These are phyloP conservation scores for Ferdinandea cuprea DNA, from an alignment of 2,888 invertebrate genomes.

Conservation along the genomic window DNA sequence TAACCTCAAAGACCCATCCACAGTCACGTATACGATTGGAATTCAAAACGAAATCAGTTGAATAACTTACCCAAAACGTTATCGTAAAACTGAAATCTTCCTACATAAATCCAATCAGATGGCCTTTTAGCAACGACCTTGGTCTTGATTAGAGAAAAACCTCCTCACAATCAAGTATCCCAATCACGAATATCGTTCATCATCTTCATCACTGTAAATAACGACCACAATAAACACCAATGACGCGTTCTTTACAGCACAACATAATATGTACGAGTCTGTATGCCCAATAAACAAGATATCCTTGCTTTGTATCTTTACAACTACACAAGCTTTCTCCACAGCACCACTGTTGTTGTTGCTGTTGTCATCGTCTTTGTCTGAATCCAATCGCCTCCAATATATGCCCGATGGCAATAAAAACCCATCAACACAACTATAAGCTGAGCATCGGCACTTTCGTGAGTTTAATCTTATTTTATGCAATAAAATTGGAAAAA, in stretches of 20 bases:
- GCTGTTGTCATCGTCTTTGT: conserved; percentile 37
- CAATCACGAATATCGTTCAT: conserved; percentile 5
- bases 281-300: conserved; percentile 19
- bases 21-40: too few relatives aligned
- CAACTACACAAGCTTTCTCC: not conserved
- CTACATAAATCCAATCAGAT: too few relatives aligned
- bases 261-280: too few relatives aligned
- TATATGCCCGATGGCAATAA: conserved; percentile 40
- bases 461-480: conserved; percentile 43
- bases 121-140: too few relatives aligned
- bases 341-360: too few relatives aligned
- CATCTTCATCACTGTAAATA: conserved; percentile 1
- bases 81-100: too few relatives aligned
- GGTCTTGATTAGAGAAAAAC: too few relatives aligned
- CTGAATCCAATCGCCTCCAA: conserved; percentile 42
- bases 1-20: too few relatives aligned
- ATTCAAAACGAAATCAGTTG: too few relatives aligned
- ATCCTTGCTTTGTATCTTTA: conserved; percentile 1
- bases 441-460: conserved; percentile 41
- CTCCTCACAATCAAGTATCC: not conserved
- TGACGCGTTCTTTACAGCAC: not conserved
- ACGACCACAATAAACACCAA: conserved; percentile 17
- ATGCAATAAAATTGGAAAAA: conserved; percentile 46
- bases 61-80: too few relatives aligned
- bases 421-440: conserved; percentile 57